phyloP scores from a whole-genome alignment of 2,888 invertebrate genomes.

The Ophion costatus region DNA sequence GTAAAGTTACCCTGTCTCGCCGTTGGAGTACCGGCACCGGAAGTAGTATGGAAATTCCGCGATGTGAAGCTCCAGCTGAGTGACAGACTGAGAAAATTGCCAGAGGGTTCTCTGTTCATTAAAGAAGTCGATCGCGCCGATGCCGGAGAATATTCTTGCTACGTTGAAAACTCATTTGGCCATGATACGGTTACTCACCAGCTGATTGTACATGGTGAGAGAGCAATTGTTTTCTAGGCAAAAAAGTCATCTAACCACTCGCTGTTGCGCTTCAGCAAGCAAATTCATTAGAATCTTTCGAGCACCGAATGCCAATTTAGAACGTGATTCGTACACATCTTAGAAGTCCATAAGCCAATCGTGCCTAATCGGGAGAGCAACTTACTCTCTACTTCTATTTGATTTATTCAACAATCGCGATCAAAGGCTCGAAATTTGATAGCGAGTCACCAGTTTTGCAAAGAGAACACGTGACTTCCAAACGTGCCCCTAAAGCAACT shows the following conservation, averaged over 20 bases:
- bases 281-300: slow-evolving; percentile 39
- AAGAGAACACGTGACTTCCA: too few relatives aligned
- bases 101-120: slow-evolving; percentile 96
- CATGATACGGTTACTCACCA: slow-evolving; percentile 96
- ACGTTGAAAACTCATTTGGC: slow-evolving; percentile 96
- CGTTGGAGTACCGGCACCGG: slow-evolving; percentile 95
- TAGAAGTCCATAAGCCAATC: slow-evolving; percentile 55
- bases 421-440: not conserved
- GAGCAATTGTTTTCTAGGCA: not conserved
- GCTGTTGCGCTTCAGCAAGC: slow-evolving; percentile 42
- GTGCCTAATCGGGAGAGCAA: slow-evolving; percentile 26
- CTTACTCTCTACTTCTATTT: not conserved
- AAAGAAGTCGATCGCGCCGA: slow-evolving; percentile 95
- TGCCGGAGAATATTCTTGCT: slow-evolving; percentile 97
- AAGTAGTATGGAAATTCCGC: slow-evolving; percentile 93
- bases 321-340: slow-evolving; percentile 24
- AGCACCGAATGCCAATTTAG: not conserved
- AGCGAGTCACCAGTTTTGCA: too few relatives aligned
- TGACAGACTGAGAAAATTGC: slow-evolving; percentile 92
- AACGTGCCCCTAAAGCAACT: too few relatives aligned
- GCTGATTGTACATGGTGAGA: slow-evolving; percentile 91
- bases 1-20: slow-evolving; percentile 96
- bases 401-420: not conserved
- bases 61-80: slow-evolving; percentile 91
- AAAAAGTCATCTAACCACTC: slow-evolving; percentile 37